Evolutionary conservation across 2,113 vertebrate species (phyloP), one percentile per base, ranked within the genome.

Genomic region (Psittacula cyanocephala): DNA sequence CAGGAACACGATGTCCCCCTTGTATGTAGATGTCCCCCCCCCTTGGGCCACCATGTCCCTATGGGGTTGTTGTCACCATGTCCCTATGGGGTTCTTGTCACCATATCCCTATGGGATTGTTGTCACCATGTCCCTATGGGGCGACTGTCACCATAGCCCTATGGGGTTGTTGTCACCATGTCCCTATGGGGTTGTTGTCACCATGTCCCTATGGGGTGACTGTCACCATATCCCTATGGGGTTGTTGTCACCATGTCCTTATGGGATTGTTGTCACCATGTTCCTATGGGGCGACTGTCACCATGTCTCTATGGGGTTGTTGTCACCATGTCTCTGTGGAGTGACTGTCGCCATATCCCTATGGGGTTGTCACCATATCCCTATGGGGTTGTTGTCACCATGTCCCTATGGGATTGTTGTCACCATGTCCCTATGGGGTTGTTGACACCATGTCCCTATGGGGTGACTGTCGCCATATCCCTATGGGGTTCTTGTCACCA

Each of bases 61-160:
- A 49, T 25, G 47, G 50, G 64, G 52, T 7, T 15, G 10, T 10
- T 19, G 52, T 60, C 16, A 57, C 10, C 29, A 4, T 49, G 7
- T 13, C 4, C 47, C 47, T 13, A 24, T 49, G 47, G 12, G 6
- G 23, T 49, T 22, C 10, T 2, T 23, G 49, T 50, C 49, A 57
- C 11, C 19, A 57, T 57, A 16, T 16, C 7, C 41, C 65, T 74
- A 4, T 5, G 43, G 25, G 25, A 13, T 3, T 13, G 1, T 1
- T 52, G 25, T 52, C 50, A 52, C 50, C 50, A 28, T 52, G 14
- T 1, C 1, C 50, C 50, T 10, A 28, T 28, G 50, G 43, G 64
- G 31, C 5, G 6, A 1, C 0, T 52, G 15, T 11, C 50, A 28
- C 9, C 50, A 10, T 52, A 8, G 6, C 1, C 25, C 49, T 24